Base-by-base conservation (phyloP, 2,113 vertebrate species). In the Grus americana region DNA sequence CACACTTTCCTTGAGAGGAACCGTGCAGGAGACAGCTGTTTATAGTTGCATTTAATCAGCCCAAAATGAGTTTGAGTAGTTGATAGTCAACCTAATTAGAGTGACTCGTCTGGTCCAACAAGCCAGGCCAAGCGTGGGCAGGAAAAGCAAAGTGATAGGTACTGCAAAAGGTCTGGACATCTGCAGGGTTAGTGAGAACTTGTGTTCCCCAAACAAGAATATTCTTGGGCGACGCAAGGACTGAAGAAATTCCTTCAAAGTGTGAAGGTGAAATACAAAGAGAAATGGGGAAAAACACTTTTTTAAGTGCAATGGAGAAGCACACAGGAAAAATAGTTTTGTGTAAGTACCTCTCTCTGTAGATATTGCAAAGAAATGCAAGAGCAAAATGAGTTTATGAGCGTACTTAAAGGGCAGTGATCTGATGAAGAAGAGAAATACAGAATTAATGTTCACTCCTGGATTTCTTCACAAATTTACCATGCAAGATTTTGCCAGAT, bases 361-460 rank as follows among this genome's bases (percentile, higher is more conserved):
- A 67, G 63, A 47, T 71, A 67, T 4, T 71, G 73, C 65, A 38
- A 26, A 91, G 72, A 67, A 92, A 59, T 27, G 52, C 79, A 59
- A 40, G 66, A 86, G 76, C 55, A 91, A 63, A 72, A 63, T 30
- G 91, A 84, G 76, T 83, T 92, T 78, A 75, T 72, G 95, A 63
- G 52, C 54, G 36, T 78, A 82, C 65, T 92, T 86, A 89, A 87
- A 92, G 80, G 91, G 89, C 80, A 87, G 91, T 55, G 61, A 95
- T 71, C 72, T 96, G 89, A 68, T 75, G 57, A 91, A 71, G 75
- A 82, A 54, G 49, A 92, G 73, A 93, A 80, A 86, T 46, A 54
- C 38, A 86, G 75, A 91, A 86, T 89, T 91, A 73, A 91, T 46
- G 17, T 59, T 80, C 61, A 84, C 1, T 13, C 80, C 40, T 52